Evolutionary conservation across 2,113 vertebrate species (phyloP).

Genomic region (Alectura lathami): DNA sequence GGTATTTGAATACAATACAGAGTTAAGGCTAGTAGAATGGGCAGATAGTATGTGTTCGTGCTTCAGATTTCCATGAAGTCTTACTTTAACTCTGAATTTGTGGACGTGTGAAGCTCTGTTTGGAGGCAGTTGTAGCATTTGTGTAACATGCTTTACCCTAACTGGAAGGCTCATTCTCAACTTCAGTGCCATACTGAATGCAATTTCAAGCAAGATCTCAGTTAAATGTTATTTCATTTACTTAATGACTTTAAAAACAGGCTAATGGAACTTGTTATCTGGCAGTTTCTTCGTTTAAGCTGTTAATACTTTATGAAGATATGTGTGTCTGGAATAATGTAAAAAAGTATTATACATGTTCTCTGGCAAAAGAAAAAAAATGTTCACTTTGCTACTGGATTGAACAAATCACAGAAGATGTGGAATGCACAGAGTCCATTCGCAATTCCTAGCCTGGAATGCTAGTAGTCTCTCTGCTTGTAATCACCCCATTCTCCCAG

Average conservation of each 20-base stretch:
- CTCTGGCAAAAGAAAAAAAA: not conserved
- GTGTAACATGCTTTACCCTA: not conserved
- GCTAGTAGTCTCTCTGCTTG: not conserved
- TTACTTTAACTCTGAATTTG: not conserved
- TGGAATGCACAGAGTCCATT: not conserved
- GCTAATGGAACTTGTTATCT: constrained; percentile 8
- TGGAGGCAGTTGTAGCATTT: not conserved
- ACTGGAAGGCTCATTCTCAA: not conserved
- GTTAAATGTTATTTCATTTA: constrained; percentile 16
- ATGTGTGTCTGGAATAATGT: not conserved
- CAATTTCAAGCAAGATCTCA: not conserved
- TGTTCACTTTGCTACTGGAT: not conserved
- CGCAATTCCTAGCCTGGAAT: not conserved
- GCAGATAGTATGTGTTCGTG: not conserved
- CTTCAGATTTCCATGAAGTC: not conserved
- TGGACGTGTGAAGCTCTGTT: not conserved
- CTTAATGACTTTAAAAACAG: not conserved
- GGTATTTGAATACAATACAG: not conserved
- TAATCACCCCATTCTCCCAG: not conserved
- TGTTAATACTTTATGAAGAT: constrained; percentile 17
- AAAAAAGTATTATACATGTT: not conserved
- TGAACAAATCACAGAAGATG: not conserved
- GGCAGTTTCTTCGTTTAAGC: constrained; percentile 18
- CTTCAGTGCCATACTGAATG: not conserved
- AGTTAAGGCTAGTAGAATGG: not conserved